These are phyloP conservation scores for Lissocephala sabroskyi DNA, from an alignment of 2,888 invertebrate species.

Conservation along the genomic window DNA sequence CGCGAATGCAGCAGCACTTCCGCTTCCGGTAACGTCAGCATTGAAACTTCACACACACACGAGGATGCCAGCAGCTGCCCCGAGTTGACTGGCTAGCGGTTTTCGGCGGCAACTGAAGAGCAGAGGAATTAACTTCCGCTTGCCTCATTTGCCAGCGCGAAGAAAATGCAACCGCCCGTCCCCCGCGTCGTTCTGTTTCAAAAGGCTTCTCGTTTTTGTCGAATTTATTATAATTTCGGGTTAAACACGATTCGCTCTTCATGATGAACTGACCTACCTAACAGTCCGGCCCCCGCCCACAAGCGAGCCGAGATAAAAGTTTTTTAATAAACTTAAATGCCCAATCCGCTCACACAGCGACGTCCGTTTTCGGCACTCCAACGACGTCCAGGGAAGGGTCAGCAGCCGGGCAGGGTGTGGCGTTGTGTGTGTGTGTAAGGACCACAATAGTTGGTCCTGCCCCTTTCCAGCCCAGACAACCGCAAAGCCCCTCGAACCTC, in stretches of 20 bases:
- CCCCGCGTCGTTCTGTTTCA: too few relatives aligned
- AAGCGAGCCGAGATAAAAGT: slow-evolving; percentile 4
- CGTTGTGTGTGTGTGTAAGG: neutral
- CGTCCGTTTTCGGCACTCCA: neutral
- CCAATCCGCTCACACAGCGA: neutral
- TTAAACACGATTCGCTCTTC: too few relatives aligned
- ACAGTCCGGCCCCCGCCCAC: neutral
- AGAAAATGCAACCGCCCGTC: too few relatives aligned
- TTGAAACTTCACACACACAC: too few relatives aligned
- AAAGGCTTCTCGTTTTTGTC: too few relatives aligned
- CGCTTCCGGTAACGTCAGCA: neutral
- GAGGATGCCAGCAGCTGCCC: too few relatives aligned
- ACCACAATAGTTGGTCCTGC: neutral
- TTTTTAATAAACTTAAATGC: slow-evolving; percentile 16
- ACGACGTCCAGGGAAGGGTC: too few relatives aligned
- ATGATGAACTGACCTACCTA: slow-evolving; percentile 1
- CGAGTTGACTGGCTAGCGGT: neutral
- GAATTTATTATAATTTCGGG: too few relatives aligned
- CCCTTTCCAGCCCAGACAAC: neutral
- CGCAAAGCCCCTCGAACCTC: neutral
- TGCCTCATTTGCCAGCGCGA: slow-evolving; percentile 2
- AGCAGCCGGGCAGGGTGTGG: too few relatives aligned
- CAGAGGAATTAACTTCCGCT: too few relatives aligned
- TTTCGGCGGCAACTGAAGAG: neutral
- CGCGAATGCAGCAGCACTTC: neutral